Percentiles rank a stretch among this genome's conserved stretches.
These are phyloP conservation scores for Anorthoa munda DNA, from an alignment of 2,888 invertebrate genomes.

Conservation along the genomic window DNA sequence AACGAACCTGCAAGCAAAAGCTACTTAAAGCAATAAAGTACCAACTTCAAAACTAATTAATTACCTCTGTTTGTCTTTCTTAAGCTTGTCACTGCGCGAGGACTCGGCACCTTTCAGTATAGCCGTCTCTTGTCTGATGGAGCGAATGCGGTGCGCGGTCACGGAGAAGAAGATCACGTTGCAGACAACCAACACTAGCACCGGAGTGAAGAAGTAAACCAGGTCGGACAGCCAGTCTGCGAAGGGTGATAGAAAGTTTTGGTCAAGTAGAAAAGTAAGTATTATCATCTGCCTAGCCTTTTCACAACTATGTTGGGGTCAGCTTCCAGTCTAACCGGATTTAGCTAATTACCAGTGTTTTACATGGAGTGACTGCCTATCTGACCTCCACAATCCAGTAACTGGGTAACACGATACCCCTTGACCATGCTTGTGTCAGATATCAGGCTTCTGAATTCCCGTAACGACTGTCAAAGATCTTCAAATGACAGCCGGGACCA, in stretches of 20 bases:
- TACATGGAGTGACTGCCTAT: too few relatives aligned
- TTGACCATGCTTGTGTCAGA: too few relatives aligned
- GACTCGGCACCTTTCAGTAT: constrained; percentile 93
- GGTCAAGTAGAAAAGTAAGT: too few relatives aligned
- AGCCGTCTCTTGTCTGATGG: constrained; percentile 93
- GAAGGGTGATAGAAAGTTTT: not conserved
- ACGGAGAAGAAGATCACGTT: constrained; percentile 93
- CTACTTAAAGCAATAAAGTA: constrained; percentile 8
- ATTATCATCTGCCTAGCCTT: too few relatives aligned
- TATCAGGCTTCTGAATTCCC: too few relatives aligned
- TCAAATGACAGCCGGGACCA: too few relatives aligned
- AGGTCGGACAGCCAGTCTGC: constrained; percentile 90
- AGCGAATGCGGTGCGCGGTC: constrained; percentile 93
- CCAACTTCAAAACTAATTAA: not conserved
- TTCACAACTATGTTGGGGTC: too few relatives aligned
- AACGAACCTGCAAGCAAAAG: not conserved
- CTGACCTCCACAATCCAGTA: too few relatives aligned
- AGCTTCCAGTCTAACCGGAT: too few relatives aligned
- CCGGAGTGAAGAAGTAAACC: constrained; percentile 93
- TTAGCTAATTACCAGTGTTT: too few relatives aligned
- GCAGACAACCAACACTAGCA: constrained; percentile 92
- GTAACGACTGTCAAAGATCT: too few relatives aligned
- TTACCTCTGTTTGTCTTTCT: constrained; percentile 92
- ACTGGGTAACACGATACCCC: too few relatives aligned
- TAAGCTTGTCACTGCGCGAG: constrained; percentile 91